These are phyloP conservation scores for Myopa testacea DNA, from an alignment of 2,888 invertebrate species.

Conservation along the genomic window DNA sequence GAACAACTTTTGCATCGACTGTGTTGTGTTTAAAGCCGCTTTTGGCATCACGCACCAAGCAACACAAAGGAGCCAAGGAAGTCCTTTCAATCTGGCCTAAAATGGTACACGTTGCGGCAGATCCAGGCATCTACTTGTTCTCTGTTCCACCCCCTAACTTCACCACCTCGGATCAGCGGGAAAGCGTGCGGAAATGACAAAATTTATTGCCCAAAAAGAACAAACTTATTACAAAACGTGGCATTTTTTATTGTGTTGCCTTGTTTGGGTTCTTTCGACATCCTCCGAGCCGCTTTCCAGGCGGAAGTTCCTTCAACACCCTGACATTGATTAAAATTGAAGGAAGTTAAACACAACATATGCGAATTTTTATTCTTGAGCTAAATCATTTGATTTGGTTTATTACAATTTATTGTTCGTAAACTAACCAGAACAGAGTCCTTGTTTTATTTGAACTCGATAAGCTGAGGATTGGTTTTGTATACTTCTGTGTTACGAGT, in stretches of 20 bases:
- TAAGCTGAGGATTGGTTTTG: no score
- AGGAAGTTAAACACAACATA: slow-evolving; percentile 6
- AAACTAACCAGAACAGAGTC: no score
- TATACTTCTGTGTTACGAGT: no score
- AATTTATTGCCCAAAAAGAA: slow-evolving; percentile 22
- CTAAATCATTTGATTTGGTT: not conserved
- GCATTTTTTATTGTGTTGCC: not conserved
- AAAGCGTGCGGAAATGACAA: slow-evolving; percentile 11
- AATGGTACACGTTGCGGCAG: slow-evolving; percentile 20
- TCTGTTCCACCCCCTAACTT: not conserved
- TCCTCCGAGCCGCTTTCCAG: not conserved
- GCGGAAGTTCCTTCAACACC: not conserved
- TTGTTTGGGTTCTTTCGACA: not conserved
- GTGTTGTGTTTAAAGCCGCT: slow-evolving; percentile 7
- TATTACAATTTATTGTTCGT: not conserved
- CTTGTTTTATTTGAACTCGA: no score
- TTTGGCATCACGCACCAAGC: not conserved
- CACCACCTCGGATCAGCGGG: not conserved
- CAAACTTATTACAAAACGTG: slow-evolving; percentile 1
- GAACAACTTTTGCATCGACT: slow-evolving; percentile 2
- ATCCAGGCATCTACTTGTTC: not conserved
- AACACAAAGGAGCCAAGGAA: slow-evolving; percentile 7
- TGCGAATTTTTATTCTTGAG: slow-evolving; percentile 18
- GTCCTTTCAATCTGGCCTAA: slow-evolving; percentile 25
- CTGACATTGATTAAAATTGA: slow-evolving; percentile 5